phyloP scores from a whole-genome alignment of 2,888 invertebrate species.

The Hylaea fasciaria region DNA sequence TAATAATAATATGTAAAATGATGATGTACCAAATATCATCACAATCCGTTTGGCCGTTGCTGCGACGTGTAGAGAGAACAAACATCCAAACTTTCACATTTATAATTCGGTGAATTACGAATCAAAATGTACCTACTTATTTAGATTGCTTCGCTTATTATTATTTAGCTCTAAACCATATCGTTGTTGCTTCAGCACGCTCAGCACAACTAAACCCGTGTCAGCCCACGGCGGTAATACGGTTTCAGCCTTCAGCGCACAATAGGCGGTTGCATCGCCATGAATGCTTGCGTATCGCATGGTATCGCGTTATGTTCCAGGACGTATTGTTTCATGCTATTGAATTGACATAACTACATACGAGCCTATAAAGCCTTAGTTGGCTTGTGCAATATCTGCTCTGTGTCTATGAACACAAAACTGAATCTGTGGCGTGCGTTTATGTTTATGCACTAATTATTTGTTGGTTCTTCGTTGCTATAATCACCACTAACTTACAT shows the following conservation, averaged over 20 bases:
- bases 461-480: background rate
- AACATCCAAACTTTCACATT: no score
- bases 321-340: slow-evolving; percentile 28
- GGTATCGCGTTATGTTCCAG: slow-evolving; percentile 28
- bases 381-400: background rate
- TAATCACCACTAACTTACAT: background rate
- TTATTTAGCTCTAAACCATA: no score
- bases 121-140: no score
- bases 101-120: no score
- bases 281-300: slow-evolving; percentile 28
- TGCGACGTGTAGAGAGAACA: no score
- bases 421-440: background rate
- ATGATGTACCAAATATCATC: no score
- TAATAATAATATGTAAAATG: no score
- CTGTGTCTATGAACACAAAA: background rate
- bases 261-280: slow-evolving; percentile 17
- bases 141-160: no score
- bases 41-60: no score
- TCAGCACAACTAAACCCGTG: background rate
- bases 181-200: background rate
- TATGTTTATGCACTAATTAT: background rate
- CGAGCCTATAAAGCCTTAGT: background rate
- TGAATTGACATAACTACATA: slow-evolving; percentile 25
- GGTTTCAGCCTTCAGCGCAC: slow-evolving; percentile 7
- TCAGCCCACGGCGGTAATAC: no score